Evolutionary conservation across 2,888 invertebrate genomes (phyloP).

Genomic region (Mesorhabditis sp.): DNA sequence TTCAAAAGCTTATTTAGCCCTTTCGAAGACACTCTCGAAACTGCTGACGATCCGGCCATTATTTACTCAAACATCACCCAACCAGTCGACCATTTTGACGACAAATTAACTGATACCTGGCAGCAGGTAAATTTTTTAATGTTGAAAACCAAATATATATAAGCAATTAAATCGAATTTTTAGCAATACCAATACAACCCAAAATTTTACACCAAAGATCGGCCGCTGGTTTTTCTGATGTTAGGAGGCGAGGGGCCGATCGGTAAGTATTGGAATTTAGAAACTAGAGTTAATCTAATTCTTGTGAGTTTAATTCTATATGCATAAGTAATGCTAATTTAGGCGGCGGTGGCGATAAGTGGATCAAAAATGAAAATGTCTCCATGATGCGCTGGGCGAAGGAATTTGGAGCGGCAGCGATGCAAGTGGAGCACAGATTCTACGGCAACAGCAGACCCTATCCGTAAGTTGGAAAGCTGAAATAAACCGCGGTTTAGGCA

Average conservation of each 20-base stretch:
- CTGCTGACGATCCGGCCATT: conserved; percentile 23
- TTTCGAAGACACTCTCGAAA: not conserved
- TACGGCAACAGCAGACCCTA: conserved; percentile 22
- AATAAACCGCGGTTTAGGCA: too few relatives aligned
- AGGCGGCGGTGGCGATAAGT: conserved; percentile 27
- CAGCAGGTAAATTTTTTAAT: conserved; percentile 18
- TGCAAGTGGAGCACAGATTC: conserved; percentile 36
- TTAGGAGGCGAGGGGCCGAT: conserved; percentile 28
- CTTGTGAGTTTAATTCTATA: not conserved
- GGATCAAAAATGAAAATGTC: conserved; percentile 29
- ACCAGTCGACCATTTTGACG: conserved; percentile 21
- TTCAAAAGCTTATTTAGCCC: too few relatives aligned
- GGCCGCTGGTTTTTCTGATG: conserved; percentile 30
- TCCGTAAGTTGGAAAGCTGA: not conserved
- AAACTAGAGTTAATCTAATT: not conserved
- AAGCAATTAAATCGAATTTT: not conserved
- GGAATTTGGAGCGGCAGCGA: conserved; percentile 29
- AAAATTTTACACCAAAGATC: conserved; percentile 29
- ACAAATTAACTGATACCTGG: conserved; percentile 17
- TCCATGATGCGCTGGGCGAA: conserved; percentile 36
- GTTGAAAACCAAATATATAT: not conserved
- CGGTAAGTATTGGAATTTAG: not conserved
- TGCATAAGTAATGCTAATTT: not conserved
- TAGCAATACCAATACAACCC: conserved; percentile 34
- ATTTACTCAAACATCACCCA: conserved; percentile 24